These are phyloP conservation scores for Periparus ater DNA, from an alignment of 2,797 vertebrate genomes.

Conservation along the genomic window DNA sequence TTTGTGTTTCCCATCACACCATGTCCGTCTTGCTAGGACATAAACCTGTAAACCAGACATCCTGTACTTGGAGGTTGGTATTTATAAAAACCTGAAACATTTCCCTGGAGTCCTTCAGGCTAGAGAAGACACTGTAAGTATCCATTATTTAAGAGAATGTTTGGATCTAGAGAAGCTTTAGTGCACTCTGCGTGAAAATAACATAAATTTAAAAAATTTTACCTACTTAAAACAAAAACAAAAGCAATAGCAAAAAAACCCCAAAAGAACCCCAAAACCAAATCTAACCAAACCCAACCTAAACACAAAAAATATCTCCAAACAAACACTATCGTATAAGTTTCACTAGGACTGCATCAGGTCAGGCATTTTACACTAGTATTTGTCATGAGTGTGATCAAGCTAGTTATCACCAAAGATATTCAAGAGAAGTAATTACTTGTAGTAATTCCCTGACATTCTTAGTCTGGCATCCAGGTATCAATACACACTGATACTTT, in stretches of 20 bases:
- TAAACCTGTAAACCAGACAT: neutral
- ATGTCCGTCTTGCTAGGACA: rapidly evolving
- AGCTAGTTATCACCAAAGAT: neutral
- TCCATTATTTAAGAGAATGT: neutral
- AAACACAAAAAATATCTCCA: neutral
- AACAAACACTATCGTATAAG: neutral
- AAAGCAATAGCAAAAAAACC: neutral
- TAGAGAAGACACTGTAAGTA: neutral
- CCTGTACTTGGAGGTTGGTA: neutral
- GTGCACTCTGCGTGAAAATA: neutral
- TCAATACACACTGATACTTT: rapidly evolving
- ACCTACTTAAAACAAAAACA: neutral
- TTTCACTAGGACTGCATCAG: neutral
- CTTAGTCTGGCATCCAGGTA: neutral
- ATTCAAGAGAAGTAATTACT: neutral
- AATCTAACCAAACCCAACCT: neutral
- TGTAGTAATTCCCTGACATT: neutral
- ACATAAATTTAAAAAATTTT: neutral
- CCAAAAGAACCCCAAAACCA: neutral
- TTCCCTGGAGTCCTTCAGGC: neutral
- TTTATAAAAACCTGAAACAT: neutral
- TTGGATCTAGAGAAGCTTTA: neutral
- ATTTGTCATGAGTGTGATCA: neutral
- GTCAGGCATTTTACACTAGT: neutral
- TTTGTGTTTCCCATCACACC: neutral